Evolutionary conservation across 92 coral and sea anemone species (phyloP), one percentile per base, ranked within the genome.

Genomic region (Ricordea florida): DNA sequence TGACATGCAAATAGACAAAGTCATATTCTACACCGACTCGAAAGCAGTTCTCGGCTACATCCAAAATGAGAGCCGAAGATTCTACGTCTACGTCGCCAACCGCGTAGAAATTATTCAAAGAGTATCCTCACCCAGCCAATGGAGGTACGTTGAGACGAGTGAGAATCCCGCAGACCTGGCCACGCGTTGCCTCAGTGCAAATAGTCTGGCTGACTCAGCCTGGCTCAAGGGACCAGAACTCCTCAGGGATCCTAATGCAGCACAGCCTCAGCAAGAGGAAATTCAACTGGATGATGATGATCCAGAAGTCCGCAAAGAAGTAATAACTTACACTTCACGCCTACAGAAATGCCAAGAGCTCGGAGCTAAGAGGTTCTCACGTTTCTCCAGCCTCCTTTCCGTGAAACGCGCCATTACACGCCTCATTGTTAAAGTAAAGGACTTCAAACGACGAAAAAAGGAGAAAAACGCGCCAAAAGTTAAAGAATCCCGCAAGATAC

Each of bases 11-110:
- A 55, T 76, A 20, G 59, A 78, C 49, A 53, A 85, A 22, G 62
- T 85, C 9, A 28, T 22, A 0, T 78, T 31, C 69, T 85, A 83
- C 71, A 75, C 83, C 1, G 89, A 83, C 25, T 83, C 89, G 11
- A 83, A 66, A 31, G 89, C 69, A 7, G 85, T 69, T 14, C 72
- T 79, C 6, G 85, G 85, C 62, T 79, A 79, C 79, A 72, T 79
- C 41, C 79, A 57, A 30, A 79, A 69, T 27, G 79, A 71, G 22
- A 69, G 85, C 70, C 59, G 79, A 7, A 42, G 85, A 43, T 77
- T 76, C 65, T 76, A 76, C 28, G 65, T 63, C 35, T 76, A 76
- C 57, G 65, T 63, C 14, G 83, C 83, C 74, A 76, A 76, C 60
- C 64, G 75, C 24, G 65, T 76, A 16, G 74, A 76, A 42, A 46